These are phyloP conservation scores for Ageneiosus marmoratus DNA, from an alignment of 2,113 vertebrate genomes.

Conservation along the genomic window DNA sequence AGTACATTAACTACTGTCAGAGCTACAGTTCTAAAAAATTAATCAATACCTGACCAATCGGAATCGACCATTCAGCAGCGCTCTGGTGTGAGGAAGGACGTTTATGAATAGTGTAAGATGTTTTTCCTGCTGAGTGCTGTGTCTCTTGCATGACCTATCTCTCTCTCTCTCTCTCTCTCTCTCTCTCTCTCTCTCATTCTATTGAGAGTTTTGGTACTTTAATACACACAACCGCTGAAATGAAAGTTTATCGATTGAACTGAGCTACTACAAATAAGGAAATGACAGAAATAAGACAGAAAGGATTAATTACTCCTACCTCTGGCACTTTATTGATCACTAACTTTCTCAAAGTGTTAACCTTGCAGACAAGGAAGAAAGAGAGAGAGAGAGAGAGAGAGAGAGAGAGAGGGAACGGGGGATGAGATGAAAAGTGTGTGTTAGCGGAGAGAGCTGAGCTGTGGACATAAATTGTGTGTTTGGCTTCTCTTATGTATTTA, in stretches of 20 bases:
- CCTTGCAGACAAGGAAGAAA: neutral
- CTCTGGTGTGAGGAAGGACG: neutral
- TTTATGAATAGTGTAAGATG: neutral
- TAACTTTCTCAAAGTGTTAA: constrained; percentile 13
- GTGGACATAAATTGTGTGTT: neutral
- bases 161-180: constrained; percentile 1
- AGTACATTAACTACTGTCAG: neutral
- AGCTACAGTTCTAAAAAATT: neutral
- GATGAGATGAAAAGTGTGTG: neutral
- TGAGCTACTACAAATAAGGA: constrained; percentile 17
- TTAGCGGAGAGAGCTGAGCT: neutral
- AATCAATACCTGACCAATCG: neutral
- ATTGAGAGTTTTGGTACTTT: neutral
- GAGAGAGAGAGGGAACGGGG: no score
- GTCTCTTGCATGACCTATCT: neutral
- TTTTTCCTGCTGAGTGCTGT: neutral
- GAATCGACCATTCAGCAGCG: neutral
- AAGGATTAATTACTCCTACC: constrained; percentile 16
- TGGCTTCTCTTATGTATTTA: neutral
- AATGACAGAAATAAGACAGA: constrained; percentile 20
- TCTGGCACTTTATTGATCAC: constrained; percentile 15
- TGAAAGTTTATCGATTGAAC: neutral
- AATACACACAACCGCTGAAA: neutral
- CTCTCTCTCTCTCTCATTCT: neutral
- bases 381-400: neutral